Percentiles rank a stretch among this genome's conserved stretches.
phyloP scores from a whole-genome alignment of 2,797 vertebrate genomes.

The Orientallactaga sibirica region DNA sequence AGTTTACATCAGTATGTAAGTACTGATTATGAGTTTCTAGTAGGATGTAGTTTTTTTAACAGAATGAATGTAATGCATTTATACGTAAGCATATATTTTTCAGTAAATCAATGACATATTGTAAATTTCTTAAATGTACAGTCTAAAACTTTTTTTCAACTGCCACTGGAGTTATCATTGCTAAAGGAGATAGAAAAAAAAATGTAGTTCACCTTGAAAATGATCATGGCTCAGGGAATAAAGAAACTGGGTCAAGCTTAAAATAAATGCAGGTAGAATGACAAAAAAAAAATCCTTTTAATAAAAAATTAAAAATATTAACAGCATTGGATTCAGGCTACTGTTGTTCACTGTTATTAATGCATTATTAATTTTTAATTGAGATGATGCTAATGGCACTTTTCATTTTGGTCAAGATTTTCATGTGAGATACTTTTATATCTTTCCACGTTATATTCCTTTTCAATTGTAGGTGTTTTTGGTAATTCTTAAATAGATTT shows the following conservation, averaged over 20 bases:
- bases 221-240: constrained; percentile 75
- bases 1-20: constrained; percentile 57
- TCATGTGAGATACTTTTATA: constrained; percentile 41
- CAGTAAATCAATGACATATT: constrained; percentile 78
- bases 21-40: constrained; percentile 79
- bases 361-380: constrained; percentile 54
- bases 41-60: constrained; percentile 76
- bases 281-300: constrained; percentile 59
- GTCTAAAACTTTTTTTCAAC: constrained; percentile 4
- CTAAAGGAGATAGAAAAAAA: constrained; percentile 62
- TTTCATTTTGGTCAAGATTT: constrained; percentile 54
- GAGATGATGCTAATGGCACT: constrained; percentile 23
- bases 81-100: constrained; percentile 62
- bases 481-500: constrained; percentile 54
- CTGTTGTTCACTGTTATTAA: constrained; percentile 67
- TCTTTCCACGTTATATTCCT: not conserved
- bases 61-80: constrained; percentile 73
- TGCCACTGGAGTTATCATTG: constrained; percentile 34
- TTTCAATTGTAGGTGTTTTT: constrained; percentile 52
- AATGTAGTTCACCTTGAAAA: constrained; percentile 80
- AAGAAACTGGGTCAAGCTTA: constrained; percentile 78
- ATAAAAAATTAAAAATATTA: constrained; percentile 78
- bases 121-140: constrained; percentile 72
- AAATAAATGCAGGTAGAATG: constrained; percentile 79
- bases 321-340: constrained; percentile 66